Conservation (phyloP, 2,888 invertebrate genomes). For the Linnaemya tessellans region DNA sequence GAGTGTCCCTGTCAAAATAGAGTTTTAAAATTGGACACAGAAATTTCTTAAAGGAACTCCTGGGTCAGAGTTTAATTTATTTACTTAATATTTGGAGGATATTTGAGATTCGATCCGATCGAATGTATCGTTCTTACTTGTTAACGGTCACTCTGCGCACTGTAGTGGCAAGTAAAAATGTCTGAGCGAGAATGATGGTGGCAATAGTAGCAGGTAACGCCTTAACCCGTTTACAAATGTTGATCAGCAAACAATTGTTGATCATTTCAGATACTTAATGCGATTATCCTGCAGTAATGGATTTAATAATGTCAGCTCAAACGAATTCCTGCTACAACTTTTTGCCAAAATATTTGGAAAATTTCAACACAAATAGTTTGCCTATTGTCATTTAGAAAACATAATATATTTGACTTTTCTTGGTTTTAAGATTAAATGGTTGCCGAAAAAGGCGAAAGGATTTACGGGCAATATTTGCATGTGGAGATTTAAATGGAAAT, state of each 20-base stretch:
- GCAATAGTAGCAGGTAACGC: constrained; percentile 52
- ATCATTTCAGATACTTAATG: constrained; percentile 74
- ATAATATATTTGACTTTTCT: constrained; percentile 9
- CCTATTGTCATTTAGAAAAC: constrained; percentile 18
- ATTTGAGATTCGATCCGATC: no score
- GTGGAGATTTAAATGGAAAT: background rate
- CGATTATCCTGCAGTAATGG: constrained; percentile 81
- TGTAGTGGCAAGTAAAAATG: background rate
- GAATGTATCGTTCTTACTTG: no score
- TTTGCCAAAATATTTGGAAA: constrained; percentile 79
- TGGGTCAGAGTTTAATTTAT: no score
- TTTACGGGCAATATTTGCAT: constrained; percentile 27
- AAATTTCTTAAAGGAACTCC: no score
- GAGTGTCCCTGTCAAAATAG: no score
- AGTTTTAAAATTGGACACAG: no score
- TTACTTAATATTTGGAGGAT: no score
- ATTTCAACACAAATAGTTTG: constrained; percentile 23
- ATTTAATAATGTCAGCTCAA: constrained; percentile 78
- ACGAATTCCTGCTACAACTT: constrained; percentile 75
- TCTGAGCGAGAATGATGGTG: background rate
- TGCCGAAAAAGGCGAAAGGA: constrained; percentile 4
- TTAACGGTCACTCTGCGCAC: no score
- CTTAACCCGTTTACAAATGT: constrained; percentile 81
- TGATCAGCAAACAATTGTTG: constrained; percentile 81
- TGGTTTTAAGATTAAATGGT: constrained; percentile 33